These are phyloP conservation scores for Collichthys lucidus DNA, from an alignment of 2,113 vertebrate species.

Conservation along the genomic window DNA sequence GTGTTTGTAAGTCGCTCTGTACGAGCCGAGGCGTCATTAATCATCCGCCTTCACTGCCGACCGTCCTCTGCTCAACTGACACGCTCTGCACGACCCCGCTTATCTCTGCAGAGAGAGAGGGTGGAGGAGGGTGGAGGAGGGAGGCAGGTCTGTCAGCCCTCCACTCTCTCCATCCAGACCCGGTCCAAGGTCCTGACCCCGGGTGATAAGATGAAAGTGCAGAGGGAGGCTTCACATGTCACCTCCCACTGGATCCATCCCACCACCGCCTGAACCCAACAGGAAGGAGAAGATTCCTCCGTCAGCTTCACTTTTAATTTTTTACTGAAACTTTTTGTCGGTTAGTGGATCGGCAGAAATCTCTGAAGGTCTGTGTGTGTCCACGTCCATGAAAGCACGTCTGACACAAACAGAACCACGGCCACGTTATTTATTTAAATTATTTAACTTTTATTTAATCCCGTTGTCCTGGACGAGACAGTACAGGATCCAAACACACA, in stretches of 20 bases:
- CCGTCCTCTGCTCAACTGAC: conserved; percentile 19
- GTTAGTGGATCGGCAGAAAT: neutral
- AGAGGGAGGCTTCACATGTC: conserved; percentile 15
- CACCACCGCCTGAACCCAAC: conserved; percentile 5
- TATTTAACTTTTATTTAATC: too few relatives aligned
- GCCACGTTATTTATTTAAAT: too few relatives aligned
- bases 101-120: conserved; percentile 38
- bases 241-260: neutral
- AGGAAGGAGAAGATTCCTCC: neutral
- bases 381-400: too few relatives aligned
- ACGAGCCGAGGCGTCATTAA: conserved; percentile 49
- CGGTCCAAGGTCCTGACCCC: conserved; percentile 47
- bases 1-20: conserved; percentile 17
- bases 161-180: conserved; percentile 40
- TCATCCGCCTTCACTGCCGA: conserved; percentile 42
- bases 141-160: neutral
- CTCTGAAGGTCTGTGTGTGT: too few relatives aligned
- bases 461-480: too few relatives aligned
- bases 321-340: neutral
- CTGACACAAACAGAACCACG: too few relatives aligned
- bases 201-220: conserved; percentile 74
- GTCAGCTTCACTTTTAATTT: neutral
- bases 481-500: too few relatives aligned
- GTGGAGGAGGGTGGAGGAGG: neutral
- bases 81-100: conserved; percentile 1